Base-by-base conservation (phyloP, 2,113 vertebrate species). In the Tricholaema leucomelas region DNA sequence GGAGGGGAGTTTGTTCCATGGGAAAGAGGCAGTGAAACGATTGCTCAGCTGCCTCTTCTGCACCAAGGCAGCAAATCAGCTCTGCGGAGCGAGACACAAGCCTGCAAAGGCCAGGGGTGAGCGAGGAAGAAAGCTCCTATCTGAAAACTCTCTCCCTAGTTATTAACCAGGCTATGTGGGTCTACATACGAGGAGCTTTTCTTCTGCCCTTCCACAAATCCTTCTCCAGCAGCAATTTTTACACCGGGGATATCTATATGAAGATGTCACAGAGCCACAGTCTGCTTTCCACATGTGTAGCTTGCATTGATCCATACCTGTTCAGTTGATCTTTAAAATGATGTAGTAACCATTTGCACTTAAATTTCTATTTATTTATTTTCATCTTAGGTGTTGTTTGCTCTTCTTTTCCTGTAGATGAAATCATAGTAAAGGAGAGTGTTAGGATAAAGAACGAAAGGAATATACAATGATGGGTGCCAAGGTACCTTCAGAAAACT, bases 141-240 rank as follows among this genome's bases (percentile, higher is more conserved):
- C 58, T 0, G 1, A 84, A 92, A 94, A 61, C 30, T 63, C 42
- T 80, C 44, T 88, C 52, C 80, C 72, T 61, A 74, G 75, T 81
- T 95, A 85, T 91, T 92, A 63, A 93, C 67, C 63, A 74, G 73
- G 94, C 96, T 93, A 74, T 48, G 48, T 48, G 56, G 81, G 78
- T 69, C 93, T 91, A 46, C 38, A 23, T 38, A 40, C 3, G 21
- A 94, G 87, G 66, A 93, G 46, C 4, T 74, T 86, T 95, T 81
- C 50, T 52, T 87, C 85, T 71, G 15, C 48, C 72, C 63, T 81
- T 92, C 83, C 70, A 71, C 64, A 91, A 92, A 87, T 55, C n/a
- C 79, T 88, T 83, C 80, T 78, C 94, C 86, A 93, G 92, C 21
- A 88, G 87, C 55, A 87, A 95, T 96, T 96, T 96, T 96, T 83